Percentiles rank a stretch among this genome's conserved stretches.
Evolutionary conservation across 2,888 invertebrate genomes (phyloP).

Genomic region (Hypselothyrea guttata): DNA sequence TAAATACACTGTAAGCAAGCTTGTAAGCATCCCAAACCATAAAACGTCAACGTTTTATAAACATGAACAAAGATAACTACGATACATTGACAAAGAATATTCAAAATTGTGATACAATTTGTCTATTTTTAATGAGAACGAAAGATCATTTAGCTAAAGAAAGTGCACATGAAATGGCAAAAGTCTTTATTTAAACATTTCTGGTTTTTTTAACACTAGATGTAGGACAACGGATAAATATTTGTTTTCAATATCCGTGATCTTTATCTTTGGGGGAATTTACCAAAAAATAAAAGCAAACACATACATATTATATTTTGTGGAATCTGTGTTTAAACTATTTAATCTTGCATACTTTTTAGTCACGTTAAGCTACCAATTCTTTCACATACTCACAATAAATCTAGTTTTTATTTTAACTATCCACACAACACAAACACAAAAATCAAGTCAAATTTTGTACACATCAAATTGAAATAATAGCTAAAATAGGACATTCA

Average conservation of each 20-base stretch:
- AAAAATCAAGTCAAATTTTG: conserved; percentile 22
- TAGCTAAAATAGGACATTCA: conserved; percentile 36
- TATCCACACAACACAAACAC: neutral
- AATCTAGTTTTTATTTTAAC: conserved; percentile 4
- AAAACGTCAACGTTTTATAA: conserved; percentile 17
- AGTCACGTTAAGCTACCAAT: conserved; percentile 11
- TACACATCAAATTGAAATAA: conserved; percentile 30
- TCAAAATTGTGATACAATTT: conserved; percentile 74
- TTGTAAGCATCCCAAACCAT: conserved; percentile 34
- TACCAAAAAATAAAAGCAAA: too few species aligned
- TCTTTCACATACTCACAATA: conserved; percentile 6
- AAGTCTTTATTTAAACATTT: conserved; percentile 22
- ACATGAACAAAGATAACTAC: conserved; percentile 7
- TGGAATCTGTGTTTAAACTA: neutral
- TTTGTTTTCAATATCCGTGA: conserved; percentile 64
- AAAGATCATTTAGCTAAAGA: conserved; percentile 21
- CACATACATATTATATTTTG: too few species aligned
- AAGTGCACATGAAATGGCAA: conserved; percentile 38
- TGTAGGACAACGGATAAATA: conserved; percentile 53
- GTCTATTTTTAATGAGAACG: conserved; percentile 49
- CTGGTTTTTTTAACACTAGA: conserved; percentile 20
- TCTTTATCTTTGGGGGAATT: conserved; percentile 2
- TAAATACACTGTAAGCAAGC: conserved; percentile 19
- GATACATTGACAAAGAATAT: conserved; percentile 40
- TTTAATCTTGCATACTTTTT: conserved; percentile 21